Base-by-base conservation (phyloP, 2,888 invertebrate genomes). In the Eucriotettix oculatus region DNA sequence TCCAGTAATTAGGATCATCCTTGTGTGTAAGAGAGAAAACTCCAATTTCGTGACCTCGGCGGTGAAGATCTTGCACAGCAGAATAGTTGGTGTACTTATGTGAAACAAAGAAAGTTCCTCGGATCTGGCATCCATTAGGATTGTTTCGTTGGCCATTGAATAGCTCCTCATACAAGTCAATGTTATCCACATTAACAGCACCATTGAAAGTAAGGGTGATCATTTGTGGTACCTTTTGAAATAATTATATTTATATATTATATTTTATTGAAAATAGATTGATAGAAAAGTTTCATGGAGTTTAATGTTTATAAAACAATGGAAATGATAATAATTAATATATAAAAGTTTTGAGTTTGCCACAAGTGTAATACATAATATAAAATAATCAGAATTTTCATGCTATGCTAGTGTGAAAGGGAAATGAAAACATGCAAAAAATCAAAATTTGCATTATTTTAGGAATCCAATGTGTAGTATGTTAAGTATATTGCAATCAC, bases 51-150 rank as follows among this genome's bases (percentile, higher is more conserved):
- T 94, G 93, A 55, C 94, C 94, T 65, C 83, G 84, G 65, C 93
- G 81, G 72, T 92, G 91, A 64, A 93, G 77, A 71, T 93, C 92
- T 76, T 93, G 91, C 1, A 92, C 83, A 10, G 86, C 90, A 0
- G 91, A 90, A 72, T 93, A 93, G 75, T 93, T 93, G 64, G 87
- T 86, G 75, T 93, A 93, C 72, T 93, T 93, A 77, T 93, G 93
- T 1, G 90, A 90, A 0, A 90, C 88, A 73, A 93, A 93, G 84
- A 87, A 93, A 56, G 92, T 91, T 62, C 90, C 91, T 68, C 89
- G 84, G 71, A 92, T 85, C 71, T 86, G 85, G 71, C 93, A 93
- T 59, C 91, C 89, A 71, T 93, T 93, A 55, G 92, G 92, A 71
- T 93, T 93, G 70, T 84, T 83, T 41, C 87, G 82, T 68, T 85